Base-by-base conservation (phyloP, 2,797 vertebrate species). In the Coregonus ussuriensis region DNA sequence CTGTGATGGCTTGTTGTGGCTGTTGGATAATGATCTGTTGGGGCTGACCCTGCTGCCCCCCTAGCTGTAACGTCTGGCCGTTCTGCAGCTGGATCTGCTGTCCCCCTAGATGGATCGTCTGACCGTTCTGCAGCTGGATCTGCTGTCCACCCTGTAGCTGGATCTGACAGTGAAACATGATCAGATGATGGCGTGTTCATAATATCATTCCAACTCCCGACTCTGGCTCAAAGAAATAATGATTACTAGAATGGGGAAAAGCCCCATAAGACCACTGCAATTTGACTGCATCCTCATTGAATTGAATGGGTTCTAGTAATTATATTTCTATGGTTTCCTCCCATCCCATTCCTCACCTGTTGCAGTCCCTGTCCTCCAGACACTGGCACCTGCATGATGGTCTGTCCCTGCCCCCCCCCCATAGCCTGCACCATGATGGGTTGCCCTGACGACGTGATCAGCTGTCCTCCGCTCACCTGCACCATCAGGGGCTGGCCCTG, bases 391-490 rank as follows among this genome's bases (percentile, higher is more conserved):
- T 99, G 98, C 98, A 99, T 99, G 83, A 99, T 98, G 76, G 98
- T 99, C 90, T 99, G 98, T 74, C 98, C 97, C 92, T 99, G 98
- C 65, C 96, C 95, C 37, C 98, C 96, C 93, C 52, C 53, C 71
- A 99, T 98, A 63, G 98, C 98, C 92, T 99, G 98, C 67, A 99
- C 98, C 98, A 99, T 99, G 90, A 99, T 99, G n/a, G 98, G 98
- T 84, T 99, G 98, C n/a, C 98, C 98, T 1, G 98, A 98, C 14
- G 98, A 99, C 7, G 98, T 99, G 91, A 99, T 99, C 84, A 99
- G 95, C 89, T 99, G 98, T 15, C 98, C 98, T 1, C 98, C 98
- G 86, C 98, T 99, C 83, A 99, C 98, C 88, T 99, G 98, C 15
- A 99, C 98, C 98, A 99, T 99, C 73, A 99, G 93, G 0, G 98